Evolutionary conservation across 2,888 invertebrate species (phyloP).

Genomic region (Lithophane ornitopus): DNA sequence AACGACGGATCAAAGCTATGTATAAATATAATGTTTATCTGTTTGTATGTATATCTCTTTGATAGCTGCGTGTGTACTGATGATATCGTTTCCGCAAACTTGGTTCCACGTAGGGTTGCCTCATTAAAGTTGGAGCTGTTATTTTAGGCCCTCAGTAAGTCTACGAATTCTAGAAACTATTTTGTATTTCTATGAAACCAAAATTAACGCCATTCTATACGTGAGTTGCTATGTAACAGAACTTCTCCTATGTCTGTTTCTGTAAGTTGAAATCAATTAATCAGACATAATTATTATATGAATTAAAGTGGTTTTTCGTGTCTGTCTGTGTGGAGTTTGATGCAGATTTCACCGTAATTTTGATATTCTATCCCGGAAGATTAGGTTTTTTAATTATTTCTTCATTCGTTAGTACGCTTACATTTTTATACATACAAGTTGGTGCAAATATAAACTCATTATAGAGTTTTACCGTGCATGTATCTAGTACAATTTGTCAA

Average conservation of each 20-base stretch:
- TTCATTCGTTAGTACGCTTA: no score
- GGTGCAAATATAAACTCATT: no score
- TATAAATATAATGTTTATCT: constrained; percentile 34
- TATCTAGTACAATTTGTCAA: not conserved
- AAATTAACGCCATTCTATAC: not conserved
- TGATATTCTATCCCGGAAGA: not conserved
- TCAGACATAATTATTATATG: not conserved
- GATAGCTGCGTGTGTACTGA: constrained; percentile 59
- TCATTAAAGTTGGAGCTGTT: constrained; percentile 5
- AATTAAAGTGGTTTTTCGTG: not conserved
- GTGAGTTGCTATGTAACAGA: not conserved
- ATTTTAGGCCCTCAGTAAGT: not conserved
- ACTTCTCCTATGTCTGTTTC: not conserved
- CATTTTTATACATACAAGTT: no score
- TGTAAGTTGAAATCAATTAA: not conserved
- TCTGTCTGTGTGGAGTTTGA: not conserved
- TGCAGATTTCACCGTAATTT: not conserved
- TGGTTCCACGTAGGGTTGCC: constrained; percentile 43
- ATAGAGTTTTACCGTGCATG: no score
- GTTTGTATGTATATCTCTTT: constrained; percentile 53
- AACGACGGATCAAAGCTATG: constrained; percentile 40
- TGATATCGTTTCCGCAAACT: constrained; percentile 66
- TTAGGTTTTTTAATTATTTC: no score
- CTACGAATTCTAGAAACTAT: not conserved
- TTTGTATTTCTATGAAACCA: not conserved